Conservation (phyloP, 2,888 invertebrate species). For the Catocala sponsa region DNA sequence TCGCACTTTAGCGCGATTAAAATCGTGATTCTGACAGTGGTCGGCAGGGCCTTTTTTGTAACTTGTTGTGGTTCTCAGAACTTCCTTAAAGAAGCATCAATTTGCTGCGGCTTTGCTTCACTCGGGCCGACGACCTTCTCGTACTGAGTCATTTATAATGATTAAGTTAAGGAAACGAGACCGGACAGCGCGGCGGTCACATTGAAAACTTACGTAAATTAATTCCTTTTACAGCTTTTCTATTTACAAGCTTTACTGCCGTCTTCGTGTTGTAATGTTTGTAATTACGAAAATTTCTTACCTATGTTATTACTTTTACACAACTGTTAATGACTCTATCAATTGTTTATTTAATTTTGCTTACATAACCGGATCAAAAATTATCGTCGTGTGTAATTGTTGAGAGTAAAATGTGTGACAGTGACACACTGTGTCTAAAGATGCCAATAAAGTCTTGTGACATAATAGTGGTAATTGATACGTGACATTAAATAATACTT, state of each 20-base stretch:
- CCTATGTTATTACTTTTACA: constrained; percentile 1
- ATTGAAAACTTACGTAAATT: constrained; percentile 36
- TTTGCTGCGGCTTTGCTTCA: constrained; percentile 64
- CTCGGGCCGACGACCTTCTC: constrained; percentile 68
- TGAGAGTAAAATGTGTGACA: constrained; percentile 1
- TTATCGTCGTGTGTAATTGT: constrained; percentile 3
- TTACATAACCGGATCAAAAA: constrained; percentile 6
- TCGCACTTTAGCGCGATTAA: constrained; percentile 54
- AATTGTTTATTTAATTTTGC: constrained; percentile 8
- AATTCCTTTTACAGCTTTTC: constrained; percentile 20
- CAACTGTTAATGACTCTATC: neutral
- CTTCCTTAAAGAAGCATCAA: constrained; percentile 67
- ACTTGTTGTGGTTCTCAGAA: constrained; percentile 63
- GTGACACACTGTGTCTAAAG: constrained; percentile 1
- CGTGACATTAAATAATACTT: neutral
- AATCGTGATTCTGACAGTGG: constrained; percentile 58
- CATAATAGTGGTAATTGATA: neutral
- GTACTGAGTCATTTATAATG: constrained; percentile 63
- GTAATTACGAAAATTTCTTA: neutral
- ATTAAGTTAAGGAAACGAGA: constrained; percentile 62
- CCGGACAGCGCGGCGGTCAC: constrained; percentile 43
- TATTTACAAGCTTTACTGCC: neutral
- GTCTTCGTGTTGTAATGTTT: neutral
- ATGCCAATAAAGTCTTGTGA: constrained; percentile 11
- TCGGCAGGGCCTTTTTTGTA: constrained; percentile 59